A percentile compares a stretch with the other conserved stretches of the same genome.
These are phyloP conservation scores for Electrophaes corylata DNA, from an alignment of 2,888 invertebrate genomes.

Conservation along the genomic window DNA sequence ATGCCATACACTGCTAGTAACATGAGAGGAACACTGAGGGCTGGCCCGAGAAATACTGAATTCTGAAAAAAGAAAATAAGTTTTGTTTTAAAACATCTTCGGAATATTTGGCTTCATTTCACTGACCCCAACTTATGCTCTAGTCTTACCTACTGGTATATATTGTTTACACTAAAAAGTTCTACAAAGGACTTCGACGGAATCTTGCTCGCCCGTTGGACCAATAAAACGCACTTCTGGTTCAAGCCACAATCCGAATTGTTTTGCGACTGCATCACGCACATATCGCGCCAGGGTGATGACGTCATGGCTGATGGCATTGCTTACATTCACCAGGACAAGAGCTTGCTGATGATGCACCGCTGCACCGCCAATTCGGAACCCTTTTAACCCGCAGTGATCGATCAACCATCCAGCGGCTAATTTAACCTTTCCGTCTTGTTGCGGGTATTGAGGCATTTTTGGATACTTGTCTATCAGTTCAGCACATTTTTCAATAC, in stretches of 20 bases:
- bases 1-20: conserved; percentile 94
- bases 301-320: conserved; percentile 30
- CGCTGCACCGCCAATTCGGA: conserved; percentile 25
- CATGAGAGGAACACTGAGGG: conserved; percentile 93
- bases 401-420: conserved; percentile 38
- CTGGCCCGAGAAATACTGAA: conserved; percentile 95
- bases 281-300: conserved; percentile 23
- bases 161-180: not conserved
- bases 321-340: conserved; percentile 29
- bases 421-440: conserved; percentile 25
- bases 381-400: conserved; percentile 30
- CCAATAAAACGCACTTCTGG: conserved; percentile 34
- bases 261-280: conserved; percentile 19
- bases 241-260: conserved; percentile 28
- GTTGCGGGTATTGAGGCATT: conserved; percentile 24
- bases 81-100: not conserved
- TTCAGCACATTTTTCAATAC: conserved; percentile 11
- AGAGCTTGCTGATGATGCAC: conserved; percentile 33
- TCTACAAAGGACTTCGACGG: conserved; percentile 9
- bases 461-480: conserved; percentile 12
- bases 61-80: conserved; percentile 83
- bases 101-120: too few relatives aligned
- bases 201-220: conserved; percentile 13
- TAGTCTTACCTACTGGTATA: not conserved
- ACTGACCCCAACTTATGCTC: not conserved